Evolutionary conservation across 2,888 invertebrate species (phyloP), one percentile per base, ranked within the genome.

Genomic region (Cinara cedri): DNA sequence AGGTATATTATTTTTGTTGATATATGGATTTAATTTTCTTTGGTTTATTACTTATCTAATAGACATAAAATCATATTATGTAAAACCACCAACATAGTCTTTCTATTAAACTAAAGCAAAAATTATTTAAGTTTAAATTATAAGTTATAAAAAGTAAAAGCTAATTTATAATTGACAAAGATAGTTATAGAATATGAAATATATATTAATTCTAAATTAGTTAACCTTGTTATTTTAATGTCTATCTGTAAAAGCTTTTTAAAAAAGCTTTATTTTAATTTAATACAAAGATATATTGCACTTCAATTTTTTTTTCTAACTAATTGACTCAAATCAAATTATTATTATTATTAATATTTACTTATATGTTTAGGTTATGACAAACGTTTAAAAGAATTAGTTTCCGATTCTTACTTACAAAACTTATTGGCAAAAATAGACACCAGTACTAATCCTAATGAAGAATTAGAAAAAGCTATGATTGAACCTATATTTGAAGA

Each of bases 401-500:
- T 78, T 24, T 49, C 68, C 21, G 21, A 78, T 78, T 68, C 76
- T 68, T 68, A 60, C 19, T 57, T 78, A 57, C 68, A 78, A 70
- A n/a, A 70, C 46, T 21, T 78, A 68, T 60, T 78, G 34, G 68
- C 46, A 44, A 78, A 78, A 68, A 78, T 78, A 16, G 76, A 78
- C 10, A 70, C 60, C 46, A 78, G 76, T 60, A 57, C 57, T 49
- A 68, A 3, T 70, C 76, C 76, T 11, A 78, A 78, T 60, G 76
- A 60, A 57, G 76, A 78, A 44, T 49, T 78, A 3, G 60, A 68
- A 78, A 78, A 78, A 60, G 76, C 76, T 10, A 78, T 78, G 76
- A 34, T 57, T 21, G 76, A 68, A 49, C 76, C 76, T 49, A 49
- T 70, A 21, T 78, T 78, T 78, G 76, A 78, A 78, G 76, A 78